Base-by-base conservation (phyloP, 2,888 invertebrate genomes). In the Cosmorhoe ocellata region DNA sequence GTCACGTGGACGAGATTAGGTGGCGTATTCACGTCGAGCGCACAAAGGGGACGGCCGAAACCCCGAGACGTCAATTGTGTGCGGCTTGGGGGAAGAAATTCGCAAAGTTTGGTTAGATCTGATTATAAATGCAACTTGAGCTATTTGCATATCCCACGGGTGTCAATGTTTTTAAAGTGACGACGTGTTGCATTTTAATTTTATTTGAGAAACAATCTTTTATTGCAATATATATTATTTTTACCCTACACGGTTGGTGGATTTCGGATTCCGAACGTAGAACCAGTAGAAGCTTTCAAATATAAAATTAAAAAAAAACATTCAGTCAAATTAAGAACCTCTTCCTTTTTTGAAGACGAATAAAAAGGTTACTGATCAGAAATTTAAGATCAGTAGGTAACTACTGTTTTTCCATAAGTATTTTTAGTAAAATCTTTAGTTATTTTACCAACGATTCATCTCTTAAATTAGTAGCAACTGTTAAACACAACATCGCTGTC, bases 111-210 rank as follows among this genome's bases (percentile, higher is more conserved):
- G 88, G 86, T 86, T 71, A 78, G 80, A 83, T 88, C 87, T 81
- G 71, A 87, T 89, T 89, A 87, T 86, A 84, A 86, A 89, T 83
- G 74, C 79, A 81, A 75, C 71, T 71, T 69, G 70, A 76, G 74
- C 76, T 89, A 89, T 89, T 89, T 89, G 85, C 87, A 88, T 87
- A 86, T 90, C 90, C 86, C 89, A 89, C 88, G 88, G 66, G 68
- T 67, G 59, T 66, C 43, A 45, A 51, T 55, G 55, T 57, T 58
- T 57, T 40, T 33, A 22, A 7, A 41, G 32, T 38, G 45, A 27
- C 26, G 39, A 40, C 37, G 13, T 31, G 8, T 51, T 36, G 28
- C 26, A 30, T 43, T 5, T 13, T 33, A 38, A 37, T 42, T 42
- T 38, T 38, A 24, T 24, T 24, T 18, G 18, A 18, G 4, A 18